Evolutionary conservation across 1,140 invertebrate species (phyloP).

Genomic region (Marisa cornuarietis): DNA sequence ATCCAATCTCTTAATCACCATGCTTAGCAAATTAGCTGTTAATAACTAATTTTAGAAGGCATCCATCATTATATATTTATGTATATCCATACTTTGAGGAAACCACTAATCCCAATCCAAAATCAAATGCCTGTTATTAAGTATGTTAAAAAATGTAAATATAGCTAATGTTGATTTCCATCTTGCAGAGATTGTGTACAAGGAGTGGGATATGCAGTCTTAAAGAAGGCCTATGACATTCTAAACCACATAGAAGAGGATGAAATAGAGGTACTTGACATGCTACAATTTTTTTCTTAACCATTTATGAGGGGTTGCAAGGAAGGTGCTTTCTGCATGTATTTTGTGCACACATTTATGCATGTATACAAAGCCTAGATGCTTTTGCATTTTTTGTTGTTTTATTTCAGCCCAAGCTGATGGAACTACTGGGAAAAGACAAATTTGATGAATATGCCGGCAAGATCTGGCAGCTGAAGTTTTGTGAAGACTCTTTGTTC

Average conservation of each 20-base stretch:
- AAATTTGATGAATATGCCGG: constrained; percentile 65
- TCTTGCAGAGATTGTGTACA: constrained; percentile 60
- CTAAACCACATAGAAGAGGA: constrained; percentile 64
- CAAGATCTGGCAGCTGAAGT: constrained; percentile 67
- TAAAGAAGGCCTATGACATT: constrained; percentile 62
- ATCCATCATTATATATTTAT: no score
- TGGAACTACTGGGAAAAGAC: constrained; percentile 58
- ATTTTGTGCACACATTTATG: neutral
- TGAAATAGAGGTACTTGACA: constrained; percentile 57
- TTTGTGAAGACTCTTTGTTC: constrained; percentile 62
- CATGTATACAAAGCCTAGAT: neutral
- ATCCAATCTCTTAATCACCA: no score
- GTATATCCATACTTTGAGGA: no score
- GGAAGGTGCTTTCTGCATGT: neutral
- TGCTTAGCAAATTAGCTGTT: no score
- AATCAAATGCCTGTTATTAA: no score
- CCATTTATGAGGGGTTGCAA: constrained; percentile 1
- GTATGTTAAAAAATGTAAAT: neutral
- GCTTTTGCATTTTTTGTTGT: constrained; percentile 4
- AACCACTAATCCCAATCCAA: no score
- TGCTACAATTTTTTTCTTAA: neutral
- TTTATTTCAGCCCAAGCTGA: constrained; percentile 58
- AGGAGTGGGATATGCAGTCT: constrained; percentile 57
- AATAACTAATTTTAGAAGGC: no score
- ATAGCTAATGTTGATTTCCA: neutral